Base-by-base conservation (phyloP, 1,140 invertebrate genomes). In the Plutomurus gul region DNA sequence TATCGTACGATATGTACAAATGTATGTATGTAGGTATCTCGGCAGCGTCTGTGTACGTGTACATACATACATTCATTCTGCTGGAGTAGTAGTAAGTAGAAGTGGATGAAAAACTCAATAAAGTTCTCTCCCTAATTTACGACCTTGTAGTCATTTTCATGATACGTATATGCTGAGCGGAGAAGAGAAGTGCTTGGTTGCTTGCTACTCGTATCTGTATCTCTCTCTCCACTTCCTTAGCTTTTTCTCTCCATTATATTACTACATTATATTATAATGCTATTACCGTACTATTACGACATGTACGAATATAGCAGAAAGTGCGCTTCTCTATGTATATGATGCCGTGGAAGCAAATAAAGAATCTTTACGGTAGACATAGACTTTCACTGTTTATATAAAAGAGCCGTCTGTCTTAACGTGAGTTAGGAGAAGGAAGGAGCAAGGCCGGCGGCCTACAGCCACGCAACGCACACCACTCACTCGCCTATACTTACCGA, bases 71-170 rank as follows among this genome's bases (percentile, higher is more conserved):
- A n/a, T n/a, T n/a, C n/a, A n/a, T n/a, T n/a, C n/a, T n/a, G n/a
- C n/a, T n/a, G n/a, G n/a, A n/a, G n/a, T n/a, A n/a, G n/a, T n/a
- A 22, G 56, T 33, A 65, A n/a, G 56, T 33, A 27, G 27, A 65
- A 65, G 56, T 65, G 56, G 56, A 65, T 65, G 56, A 65, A 65
- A 65, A 65, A 65, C 56, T 65, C 56, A 65, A 65, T 65, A 65
- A 65, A 65, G 56, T 65, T 65, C 56, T 65, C 56, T 65, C 56
- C 56, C 56, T 65, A 65, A 65, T 65, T 65, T 65, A 65, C 56
- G 56, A 65, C 56, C 56, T 65, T 65, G 56, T 65, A 65, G 56
- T 65, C 56, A 27, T 65, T 65, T 65, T 65, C 56, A 65, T 65
- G 56, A 65, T 65, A 33, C 56, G 30, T 65, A 65, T 65, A 60